Conservation (phyloP, 2,797 vertebrate species). For the Artibeus jamaicensis region DNA sequence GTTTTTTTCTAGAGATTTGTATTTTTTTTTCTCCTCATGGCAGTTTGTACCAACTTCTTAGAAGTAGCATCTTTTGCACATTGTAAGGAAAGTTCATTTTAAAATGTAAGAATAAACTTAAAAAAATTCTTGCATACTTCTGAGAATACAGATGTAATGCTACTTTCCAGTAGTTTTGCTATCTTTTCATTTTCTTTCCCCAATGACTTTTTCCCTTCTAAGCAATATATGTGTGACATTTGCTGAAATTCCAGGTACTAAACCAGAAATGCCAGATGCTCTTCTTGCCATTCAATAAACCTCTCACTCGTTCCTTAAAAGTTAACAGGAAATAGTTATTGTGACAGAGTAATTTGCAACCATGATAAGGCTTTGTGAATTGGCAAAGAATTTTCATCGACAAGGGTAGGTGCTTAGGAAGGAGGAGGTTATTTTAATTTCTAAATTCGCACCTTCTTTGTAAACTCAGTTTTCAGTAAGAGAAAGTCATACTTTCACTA, state of each 20-base stretch:
- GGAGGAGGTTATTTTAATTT: constrained; percentile 58
- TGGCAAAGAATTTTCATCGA: constrained; percentile 67
- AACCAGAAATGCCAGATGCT: constrained; percentile 79
- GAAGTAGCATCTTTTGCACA: constrained; percentile 43
- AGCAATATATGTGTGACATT: constrained; percentile 72
- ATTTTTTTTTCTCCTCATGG: neutral
- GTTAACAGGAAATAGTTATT: constrained; percentile 81
- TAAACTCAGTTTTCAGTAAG: constrained; percentile 57
- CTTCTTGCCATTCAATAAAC: constrained; percentile 76
- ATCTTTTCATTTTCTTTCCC: constrained; percentile 63
- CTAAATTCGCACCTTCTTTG: constrained; percentile 66
- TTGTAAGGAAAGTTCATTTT: neutral
- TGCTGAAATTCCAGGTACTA: constrained; percentile 72
- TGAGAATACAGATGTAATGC: constrained; percentile 27
- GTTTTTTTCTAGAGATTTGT: constrained; percentile 13
- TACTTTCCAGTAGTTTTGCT: constrained; percentile 50
- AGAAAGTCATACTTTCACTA: constrained; percentile 49
- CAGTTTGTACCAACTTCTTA: neutral
- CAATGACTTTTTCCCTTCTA: constrained; percentile 65
- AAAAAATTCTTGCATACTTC: constrained; percentile 11
- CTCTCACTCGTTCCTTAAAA: constrained; percentile 78
- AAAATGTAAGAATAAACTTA: neutral
- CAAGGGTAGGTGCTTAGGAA: constrained; percentile 49
- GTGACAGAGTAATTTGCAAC: constrained; percentile 78
- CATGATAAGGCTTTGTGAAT: constrained; percentile 69